These are phyloP conservation scores for Sitobion miscanthi DNA, from an alignment of 1,140 invertebrate genomes.

Conservation along the genomic window DNA sequence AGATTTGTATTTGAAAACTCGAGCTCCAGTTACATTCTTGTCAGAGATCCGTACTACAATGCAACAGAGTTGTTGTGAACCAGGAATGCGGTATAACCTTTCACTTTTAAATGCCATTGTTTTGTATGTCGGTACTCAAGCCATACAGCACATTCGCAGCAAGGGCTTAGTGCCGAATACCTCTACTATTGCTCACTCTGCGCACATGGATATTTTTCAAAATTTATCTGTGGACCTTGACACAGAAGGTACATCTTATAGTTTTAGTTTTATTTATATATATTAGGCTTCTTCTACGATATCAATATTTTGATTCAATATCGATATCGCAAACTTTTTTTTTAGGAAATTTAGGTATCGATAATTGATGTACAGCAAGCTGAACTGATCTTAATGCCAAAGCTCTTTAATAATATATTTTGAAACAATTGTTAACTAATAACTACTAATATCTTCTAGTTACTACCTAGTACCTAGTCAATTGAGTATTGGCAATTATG, in stretches of 20 bases:
- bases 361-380: too few species aligned
- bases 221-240: conserved; percentile 97
- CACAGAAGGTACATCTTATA: conserved; percentile 80
- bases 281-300: too few species aligned
- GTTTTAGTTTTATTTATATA: conserved; percentile 7
- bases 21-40: conserved; percentile 94
- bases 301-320: too few species aligned
- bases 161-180: conserved; percentile 92
- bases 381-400: too few species aligned
- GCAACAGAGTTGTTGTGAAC: conserved; percentile 78
- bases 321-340: too few species aligned
- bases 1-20: conserved; percentile 93
- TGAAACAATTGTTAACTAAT: too few species aligned
- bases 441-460: too few species aligned
- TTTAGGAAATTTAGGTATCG: too few species aligned
- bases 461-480: too few species aligned
- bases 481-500: too few species aligned
- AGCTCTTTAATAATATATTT: too few species aligned
- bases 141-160: conserved; percentile 85
- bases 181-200: conserved; percentile 94
- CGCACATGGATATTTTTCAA: conserved; percentile 99
- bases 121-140: conserved; percentile 95
- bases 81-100: conserved; percentile 93
- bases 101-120: conserved; percentile 96
- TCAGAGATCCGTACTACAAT: conserved; percentile 89